Evolutionary conservation across 1,140 invertebrate species (phyloP), one percentile per base, ranked within the genome.

Genomic region (Archivesica marissinica): DNA sequence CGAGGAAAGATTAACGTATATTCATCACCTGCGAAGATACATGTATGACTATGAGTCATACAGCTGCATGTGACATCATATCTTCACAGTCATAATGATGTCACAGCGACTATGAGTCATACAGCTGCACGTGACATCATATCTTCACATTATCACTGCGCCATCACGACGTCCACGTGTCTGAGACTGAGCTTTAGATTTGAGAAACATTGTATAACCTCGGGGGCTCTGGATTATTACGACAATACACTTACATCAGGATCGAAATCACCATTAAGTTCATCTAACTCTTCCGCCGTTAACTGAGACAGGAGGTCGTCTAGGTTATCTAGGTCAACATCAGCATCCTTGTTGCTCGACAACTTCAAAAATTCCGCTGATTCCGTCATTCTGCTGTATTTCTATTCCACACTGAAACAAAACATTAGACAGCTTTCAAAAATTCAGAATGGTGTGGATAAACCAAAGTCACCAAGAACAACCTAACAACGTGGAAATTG

Each of bases 181-280:
- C n/a, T n/a, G n/a, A n/a, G n/a, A n/a, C n/a, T n/a, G n/a, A n/a
- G n/a, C n/a, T n/a, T n/a, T n/a, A n/a, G n/a, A n/a, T n/a, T n/a
- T n/a, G n/a, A n/a, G n/a, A n/a, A n/a, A n/a, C n/a, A n/a, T n/a
- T n/a, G n/a, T n/a, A n/a, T n/a, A n/a, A n/a, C n/a, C n/a, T n/a
- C n/a, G n/a, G n/a, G n/a, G n/a, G n/a, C n/a, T n/a, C n/a, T n/a
- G n/a, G n/a, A n/a, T n/a, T n/a, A n/a, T n/a, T n/a, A n/a, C n/a
- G n/a, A n/a, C n/a, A n/a, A n/a, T 44, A 76, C 54, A 90, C 97
- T 98, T 95, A 99, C 98, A 96, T 99, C 99, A 88, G 99, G 99
- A 95, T 99, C 99, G 85, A 99, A 98, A 96, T 99, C 99, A 95
- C 98, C 98, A 89, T 98, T 98, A 84, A 99, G 95, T 94, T 99